Conservation (phyloP, 1,140 invertebrate species). For the Pararge aegeria region DNA sequence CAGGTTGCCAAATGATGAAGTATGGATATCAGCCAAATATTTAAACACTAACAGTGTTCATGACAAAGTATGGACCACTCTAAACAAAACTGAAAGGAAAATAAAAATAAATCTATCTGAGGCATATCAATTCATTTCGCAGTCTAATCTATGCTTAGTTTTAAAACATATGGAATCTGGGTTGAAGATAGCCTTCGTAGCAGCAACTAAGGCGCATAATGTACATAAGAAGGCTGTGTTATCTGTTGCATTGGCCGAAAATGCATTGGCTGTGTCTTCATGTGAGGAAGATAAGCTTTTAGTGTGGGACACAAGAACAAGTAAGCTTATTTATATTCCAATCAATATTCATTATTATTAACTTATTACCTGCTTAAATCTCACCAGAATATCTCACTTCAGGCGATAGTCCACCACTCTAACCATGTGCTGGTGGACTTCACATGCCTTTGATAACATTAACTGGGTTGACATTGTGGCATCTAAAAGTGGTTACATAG, state of each 20-base stretch:
- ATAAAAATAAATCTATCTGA: conserved; percentile 60
- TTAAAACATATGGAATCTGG: conserved; percentile 65
- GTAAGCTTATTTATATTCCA: conserved; percentile 48
- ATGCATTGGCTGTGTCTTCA: conserved; percentile 82
- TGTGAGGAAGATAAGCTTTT: conserved; percentile 81
- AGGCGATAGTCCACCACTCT: too few relatives aligned
- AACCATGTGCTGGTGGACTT: too few relatives aligned
- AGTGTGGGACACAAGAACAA: conserved; percentile 83
- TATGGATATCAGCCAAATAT: conserved; percentile 75
- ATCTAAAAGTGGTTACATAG: too few relatives aligned
- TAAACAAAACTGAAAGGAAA: conserved; percentile 58
- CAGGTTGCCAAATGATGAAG: conserved; percentile 63
- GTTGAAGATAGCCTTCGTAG: conserved; percentile 67
- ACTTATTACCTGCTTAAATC: too few relatives aligned
- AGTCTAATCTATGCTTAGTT: conserved; percentile 55
- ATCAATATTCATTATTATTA: too few relatives aligned
- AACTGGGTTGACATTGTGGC: too few relatives aligned
- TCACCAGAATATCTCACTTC: too few relatives aligned
- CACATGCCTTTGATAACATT: too few relatives aligned
- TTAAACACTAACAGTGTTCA: conserved; percentile 63
- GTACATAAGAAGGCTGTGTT: conserved; percentile 73
- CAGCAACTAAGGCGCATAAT: conserved; percentile 64
- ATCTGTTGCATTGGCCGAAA: conserved; percentile 80
- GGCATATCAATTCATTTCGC: conserved; percentile 60
- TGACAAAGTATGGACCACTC: conserved; percentile 60